Base-by-base conservation (phyloP, 1,140 invertebrate species). In the Bombyx mandarina region DNA sequence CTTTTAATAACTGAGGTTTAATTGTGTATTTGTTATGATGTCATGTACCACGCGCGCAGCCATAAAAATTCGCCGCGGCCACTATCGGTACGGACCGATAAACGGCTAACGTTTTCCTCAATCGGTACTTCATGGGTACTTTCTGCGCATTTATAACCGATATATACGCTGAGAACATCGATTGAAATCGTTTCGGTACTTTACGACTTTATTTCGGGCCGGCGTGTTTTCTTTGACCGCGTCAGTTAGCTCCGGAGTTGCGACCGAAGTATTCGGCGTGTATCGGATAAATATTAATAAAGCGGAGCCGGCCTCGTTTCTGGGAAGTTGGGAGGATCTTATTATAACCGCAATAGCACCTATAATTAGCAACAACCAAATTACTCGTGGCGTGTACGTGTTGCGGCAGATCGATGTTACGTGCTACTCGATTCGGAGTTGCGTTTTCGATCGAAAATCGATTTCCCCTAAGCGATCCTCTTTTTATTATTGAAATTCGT, bases 241-340 rank as follows among this genome's bases (percentile, higher is more conserved):
- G 80, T 86, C 79, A 82, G 77, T 84, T 82, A 80, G 77, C 67
- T 82, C 26, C 26, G 26, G 26, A 35, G 26, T 35, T 80, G 75
- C 71, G 75, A 82, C 77, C 63, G 75, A 55, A 69, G 69, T 72
- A 74, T 77, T 82, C 77, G 67, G 67, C 69, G 75, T 79, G 79
- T 86, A 87, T 87, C 76, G 83, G 83, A 87, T 87, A 87, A 85
- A 87, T 87, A 87, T 87, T 87, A 87, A 87, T 87, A 87, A 87
- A 84, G 75, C 80, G 66, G 71, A 58, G 59, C 56, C 77, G 83
- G 82, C 83, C 83, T 81, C 83, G 77, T 79, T 87, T 87, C 83
- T 82, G 77, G 79, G 83, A 85, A 86, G 79, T 82, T 75, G 77
- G 77, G 80, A 80, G 75, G 77, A 87, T 87, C 83, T 87, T 87